phyloP scores from a whole-genome alignment of 2,113 vertebrate species.

The Macrotus californicus region DNA sequence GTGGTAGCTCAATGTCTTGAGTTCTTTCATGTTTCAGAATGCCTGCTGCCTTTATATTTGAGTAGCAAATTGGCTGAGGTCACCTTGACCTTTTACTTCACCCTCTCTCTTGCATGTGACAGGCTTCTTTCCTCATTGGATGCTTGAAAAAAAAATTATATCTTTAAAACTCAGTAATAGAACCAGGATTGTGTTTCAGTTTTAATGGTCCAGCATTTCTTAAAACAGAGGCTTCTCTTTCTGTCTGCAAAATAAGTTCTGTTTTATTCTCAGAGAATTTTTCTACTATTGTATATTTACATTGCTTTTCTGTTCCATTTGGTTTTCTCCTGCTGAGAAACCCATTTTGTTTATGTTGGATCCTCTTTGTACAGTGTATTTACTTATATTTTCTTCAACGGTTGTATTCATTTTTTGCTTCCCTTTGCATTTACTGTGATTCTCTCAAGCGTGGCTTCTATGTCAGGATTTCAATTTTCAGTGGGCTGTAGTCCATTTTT shows the following conservation, averaged over 20 bases:
- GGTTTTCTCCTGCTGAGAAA: neutral
- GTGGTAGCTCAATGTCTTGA: neutral
- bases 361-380: neutral
- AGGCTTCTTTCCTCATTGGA: neutral
- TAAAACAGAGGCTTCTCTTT: neutral
- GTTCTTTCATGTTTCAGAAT: neutral
- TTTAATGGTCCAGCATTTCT: neutral
- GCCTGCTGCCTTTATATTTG: neutral
- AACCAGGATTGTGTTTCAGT: neutral
- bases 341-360: neutral
- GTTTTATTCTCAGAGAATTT: neutral
- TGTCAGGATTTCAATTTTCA: neutral
- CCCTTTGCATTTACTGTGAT: neutral
- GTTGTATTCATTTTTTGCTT: neutral
- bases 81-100: neutral
- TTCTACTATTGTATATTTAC: neutral
- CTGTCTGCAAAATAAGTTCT: neutral
- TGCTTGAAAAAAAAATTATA: neutral
- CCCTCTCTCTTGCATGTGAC: neutral
- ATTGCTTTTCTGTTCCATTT: conserved; percentile 19
- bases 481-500: neutral
- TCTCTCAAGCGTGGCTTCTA: neutral
- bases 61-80: neutral
- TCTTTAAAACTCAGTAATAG: neutral
- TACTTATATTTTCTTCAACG: neutral